phyloP scores from a whole-genome alignment of 2,113 vertebrate species.

The Alces alces region DNA sequence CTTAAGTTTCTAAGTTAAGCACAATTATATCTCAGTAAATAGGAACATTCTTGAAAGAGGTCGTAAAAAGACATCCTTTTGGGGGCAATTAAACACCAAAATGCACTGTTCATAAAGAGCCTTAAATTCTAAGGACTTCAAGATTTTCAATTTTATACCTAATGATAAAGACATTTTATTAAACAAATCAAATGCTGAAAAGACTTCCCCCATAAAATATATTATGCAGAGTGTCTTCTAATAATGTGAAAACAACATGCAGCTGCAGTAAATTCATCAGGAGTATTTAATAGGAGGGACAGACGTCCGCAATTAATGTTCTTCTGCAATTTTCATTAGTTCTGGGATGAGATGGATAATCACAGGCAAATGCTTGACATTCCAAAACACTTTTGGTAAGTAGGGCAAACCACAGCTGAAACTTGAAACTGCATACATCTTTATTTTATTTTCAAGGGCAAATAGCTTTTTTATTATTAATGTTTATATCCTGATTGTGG shows the following conservation, averaged over 20 bases:
- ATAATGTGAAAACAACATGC: constrained; percentile 35
- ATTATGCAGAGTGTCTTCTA: constrained; percentile 34
- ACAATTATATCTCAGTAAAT: constrained; percentile 31
- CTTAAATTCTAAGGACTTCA: not conserved
- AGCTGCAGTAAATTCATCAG: constrained; percentile 18
- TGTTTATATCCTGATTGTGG: not conserved
- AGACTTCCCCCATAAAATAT: not conserved
- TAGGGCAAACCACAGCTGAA: constrained; percentile 44
- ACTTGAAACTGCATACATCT: constrained; percentile 9
- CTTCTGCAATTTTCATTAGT: constrained; percentile 57
- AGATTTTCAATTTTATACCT: constrained; percentile 28
- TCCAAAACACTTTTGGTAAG: constrained; percentile 30
- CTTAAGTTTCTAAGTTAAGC: constrained; percentile 1
- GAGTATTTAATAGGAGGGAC: constrained; percentile 10
- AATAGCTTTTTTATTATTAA: constrained; percentile 41
- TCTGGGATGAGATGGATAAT: constrained; percentile 43
- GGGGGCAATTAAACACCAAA: not conserved
- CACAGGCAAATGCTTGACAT: constrained; percentile 48
- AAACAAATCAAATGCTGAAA: constrained; percentile 18
- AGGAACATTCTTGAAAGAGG: constrained; percentile 15
- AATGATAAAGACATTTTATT: constrained; percentile 31
- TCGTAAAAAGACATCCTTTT: not conserved
- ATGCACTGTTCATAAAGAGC: not conserved
- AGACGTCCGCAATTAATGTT: constrained; percentile 38
- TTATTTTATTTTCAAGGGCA: not conserved